phyloP scores from a whole-genome alignment of 1,140 invertebrate species.

The Condylostylus longicornis region DNA sequence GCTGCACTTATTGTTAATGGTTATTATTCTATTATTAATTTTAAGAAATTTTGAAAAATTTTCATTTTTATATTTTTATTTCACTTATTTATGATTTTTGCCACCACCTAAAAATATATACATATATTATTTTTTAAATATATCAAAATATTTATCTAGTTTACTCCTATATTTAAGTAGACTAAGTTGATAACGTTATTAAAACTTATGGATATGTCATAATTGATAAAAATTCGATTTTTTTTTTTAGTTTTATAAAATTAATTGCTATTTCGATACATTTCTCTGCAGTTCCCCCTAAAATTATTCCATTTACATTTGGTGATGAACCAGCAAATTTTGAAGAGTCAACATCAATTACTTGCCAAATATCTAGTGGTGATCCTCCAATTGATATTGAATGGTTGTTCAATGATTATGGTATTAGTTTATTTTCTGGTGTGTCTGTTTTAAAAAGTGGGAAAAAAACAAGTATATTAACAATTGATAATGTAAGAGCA shows the following conservation, averaged over 20 bases:
- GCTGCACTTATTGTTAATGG: conserved; percentile 55
- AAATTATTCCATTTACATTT: conserved; percentile 46
- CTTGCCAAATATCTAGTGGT: conserved; percentile 52
- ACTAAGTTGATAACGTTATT: not conserved
- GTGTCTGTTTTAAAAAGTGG: conserved; percentile 1
- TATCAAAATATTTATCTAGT: too few species aligned
- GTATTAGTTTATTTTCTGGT: conserved; percentile 2
- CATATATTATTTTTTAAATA: too few species aligned
- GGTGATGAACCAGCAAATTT: conserved; percentile 43
- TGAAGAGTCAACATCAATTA: conserved; percentile 46
- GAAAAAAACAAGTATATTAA: conserved; percentile 16
- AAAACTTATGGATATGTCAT: too few species aligned
- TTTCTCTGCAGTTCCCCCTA: conserved; percentile 39
- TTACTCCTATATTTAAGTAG: too few species aligned
- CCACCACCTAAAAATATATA: too few species aligned
- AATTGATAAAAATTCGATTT: conserved; percentile 14
- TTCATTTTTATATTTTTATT: too few species aligned
- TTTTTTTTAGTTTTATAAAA: not conserved
- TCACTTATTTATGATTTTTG: too few species aligned
- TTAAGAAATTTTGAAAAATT: too few species aligned
- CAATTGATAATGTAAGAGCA: conserved; percentile 25
- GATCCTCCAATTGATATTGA: conserved; percentile 43
- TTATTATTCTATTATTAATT: conserved; percentile 43
- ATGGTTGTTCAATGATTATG: not conserved
- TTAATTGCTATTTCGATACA: too few species aligned